Percentiles rank a stretch among this genome's conserved stretches.
phyloP scores from a whole-genome alignment of 1,140 invertebrate genomes.

The Zaprionus gabonicus region DNA sequence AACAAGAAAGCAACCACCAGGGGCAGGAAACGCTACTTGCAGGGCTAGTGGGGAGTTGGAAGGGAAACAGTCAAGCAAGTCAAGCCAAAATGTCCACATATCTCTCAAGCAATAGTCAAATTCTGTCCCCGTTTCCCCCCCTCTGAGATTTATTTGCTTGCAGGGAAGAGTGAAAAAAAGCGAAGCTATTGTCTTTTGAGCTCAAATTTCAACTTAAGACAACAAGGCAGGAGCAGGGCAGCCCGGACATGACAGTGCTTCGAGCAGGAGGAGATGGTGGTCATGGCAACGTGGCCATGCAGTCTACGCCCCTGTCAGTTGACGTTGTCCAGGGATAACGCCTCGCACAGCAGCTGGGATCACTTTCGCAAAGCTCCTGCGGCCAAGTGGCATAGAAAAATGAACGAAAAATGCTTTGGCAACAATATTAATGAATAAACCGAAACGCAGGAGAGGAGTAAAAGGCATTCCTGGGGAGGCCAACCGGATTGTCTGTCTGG shows the following conservation, averaged over 20 bases:
- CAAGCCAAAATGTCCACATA: constrained; percentile 54
- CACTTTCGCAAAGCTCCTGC: constrained; percentile 4
- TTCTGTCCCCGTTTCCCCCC: background rate
- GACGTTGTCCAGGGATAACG: constrained; percentile 47
- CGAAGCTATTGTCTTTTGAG: constrained; percentile 56
- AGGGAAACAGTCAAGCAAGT: background rate
- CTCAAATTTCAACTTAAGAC: constrained; percentile 64
- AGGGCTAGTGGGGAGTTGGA: background rate
- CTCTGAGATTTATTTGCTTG: constrained; percentile 44
- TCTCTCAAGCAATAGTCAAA: constrained; percentile 29
- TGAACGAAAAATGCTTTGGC: constrained; percentile 69
- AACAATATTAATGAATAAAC: constrained; percentile 69
- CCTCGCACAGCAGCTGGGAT: constrained; percentile 26
- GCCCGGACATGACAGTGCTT: constrained; percentile 39
- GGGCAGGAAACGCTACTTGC: constrained; percentile 13
- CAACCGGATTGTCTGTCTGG: constrained; percentile 36
- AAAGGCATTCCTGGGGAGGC: constrained; percentile 32
- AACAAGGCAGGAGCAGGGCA: constrained; percentile 37
- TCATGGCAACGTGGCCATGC: constrained; percentile 33
- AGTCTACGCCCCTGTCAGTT: constrained; percentile 34
- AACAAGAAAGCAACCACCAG: constrained; percentile 28
- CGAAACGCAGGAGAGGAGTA: constrained; percentile 18
- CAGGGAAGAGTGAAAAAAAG: constrained; percentile 25
- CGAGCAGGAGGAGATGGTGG: background rate
- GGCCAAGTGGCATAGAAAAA: constrained; percentile 58